phyloP scores from a whole-genome alignment of 2,888 invertebrate genomes.

The Acrobasis consociella region DNA sequence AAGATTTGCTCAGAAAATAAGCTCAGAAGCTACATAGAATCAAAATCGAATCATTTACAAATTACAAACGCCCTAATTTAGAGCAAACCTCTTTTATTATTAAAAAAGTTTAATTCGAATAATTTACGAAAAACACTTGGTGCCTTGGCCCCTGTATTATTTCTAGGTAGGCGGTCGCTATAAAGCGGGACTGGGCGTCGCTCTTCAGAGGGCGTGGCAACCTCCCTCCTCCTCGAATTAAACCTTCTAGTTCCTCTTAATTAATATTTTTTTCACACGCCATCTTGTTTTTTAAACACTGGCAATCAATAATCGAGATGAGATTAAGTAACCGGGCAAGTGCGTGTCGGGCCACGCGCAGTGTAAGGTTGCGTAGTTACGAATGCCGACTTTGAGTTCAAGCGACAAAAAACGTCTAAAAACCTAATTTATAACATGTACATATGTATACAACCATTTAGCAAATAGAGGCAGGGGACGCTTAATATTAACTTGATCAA shows the following conservation, averaged over 20 bases:
- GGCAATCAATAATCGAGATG: slow-evolving; percentile 29
- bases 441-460: too few species aligned
- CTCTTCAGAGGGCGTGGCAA: slow-evolving; percentile 69
- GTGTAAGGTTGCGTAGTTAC: too few species aligned
- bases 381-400: too few species aligned
- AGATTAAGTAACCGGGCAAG: too few species aligned
- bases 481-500: too few species aligned
- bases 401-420: too few species aligned
- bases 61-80: background rate
- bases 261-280: slow-evolving; percentile 43
- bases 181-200: slow-evolving; percentile 73
- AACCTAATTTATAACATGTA: too few species aligned
- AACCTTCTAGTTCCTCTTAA: slow-evolving; percentile 41
- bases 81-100: background rate
- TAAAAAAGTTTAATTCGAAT: slow-evolving; percentile 15
- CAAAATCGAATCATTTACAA: slow-evolving; percentile 3
- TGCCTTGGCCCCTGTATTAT: slow-evolving; percentile 29
- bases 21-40: background rate
- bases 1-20: too few species aligned
- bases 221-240: slow-evolving; percentile 52
- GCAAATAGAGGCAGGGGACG: too few species aligned
- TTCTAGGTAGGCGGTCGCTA: slow-evolving; percentile 67
- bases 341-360: too few species aligned
- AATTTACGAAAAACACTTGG: slow-evolving; percentile 20
- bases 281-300: slow-evolving; percentile 34